Conservation (phyloP, 2,888 invertebrate genomes). For the Parnassius apollo region DNA sequence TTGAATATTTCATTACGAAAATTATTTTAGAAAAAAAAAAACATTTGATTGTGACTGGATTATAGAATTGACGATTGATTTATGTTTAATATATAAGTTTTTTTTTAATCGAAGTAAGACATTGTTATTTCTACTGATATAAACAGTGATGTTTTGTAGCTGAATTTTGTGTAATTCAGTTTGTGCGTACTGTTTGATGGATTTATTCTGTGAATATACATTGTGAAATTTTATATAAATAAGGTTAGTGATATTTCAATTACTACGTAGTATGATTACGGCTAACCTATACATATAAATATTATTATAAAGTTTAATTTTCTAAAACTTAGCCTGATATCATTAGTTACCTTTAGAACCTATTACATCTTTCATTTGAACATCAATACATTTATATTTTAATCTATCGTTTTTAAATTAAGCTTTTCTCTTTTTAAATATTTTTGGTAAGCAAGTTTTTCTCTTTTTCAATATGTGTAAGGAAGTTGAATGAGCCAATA, state of each 20-base stretch:
- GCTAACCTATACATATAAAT: neutral
- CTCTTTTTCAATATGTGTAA: too few relatives aligned
- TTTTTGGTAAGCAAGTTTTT: too few relatives aligned
- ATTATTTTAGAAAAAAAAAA: conserved; percentile 1
- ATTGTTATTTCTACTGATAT: conserved; percentile 1
- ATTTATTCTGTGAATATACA: conserved; percentile 11
- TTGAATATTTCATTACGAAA: conserved; percentile 17
- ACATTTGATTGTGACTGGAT: conserved; percentile 5
- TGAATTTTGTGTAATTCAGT: conserved; percentile 4
- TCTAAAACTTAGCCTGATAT: too few relatives aligned
- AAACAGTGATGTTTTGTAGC: conserved; percentile 15
- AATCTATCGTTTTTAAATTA: too few relatives aligned
- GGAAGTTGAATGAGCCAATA: too few relatives aligned
- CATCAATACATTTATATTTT: too few relatives aligned
- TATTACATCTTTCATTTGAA: too few relatives aligned
- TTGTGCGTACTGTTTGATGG: conserved; percentile 17
- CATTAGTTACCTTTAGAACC: too few relatives aligned
- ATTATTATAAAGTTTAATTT: too few relatives aligned
- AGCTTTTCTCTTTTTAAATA: too few relatives aligned
- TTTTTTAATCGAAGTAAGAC: neutral
- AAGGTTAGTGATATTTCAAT: conserved; percentile 19
- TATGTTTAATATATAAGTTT: neutral
- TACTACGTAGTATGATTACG: neutral
- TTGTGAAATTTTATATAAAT: conserved; percentile 1
- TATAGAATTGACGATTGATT: neutral